Evolutionary conservation across 2,888 invertebrate genomes (phyloP).

Genomic region (Exephanes ischioxanthus): DNA sequence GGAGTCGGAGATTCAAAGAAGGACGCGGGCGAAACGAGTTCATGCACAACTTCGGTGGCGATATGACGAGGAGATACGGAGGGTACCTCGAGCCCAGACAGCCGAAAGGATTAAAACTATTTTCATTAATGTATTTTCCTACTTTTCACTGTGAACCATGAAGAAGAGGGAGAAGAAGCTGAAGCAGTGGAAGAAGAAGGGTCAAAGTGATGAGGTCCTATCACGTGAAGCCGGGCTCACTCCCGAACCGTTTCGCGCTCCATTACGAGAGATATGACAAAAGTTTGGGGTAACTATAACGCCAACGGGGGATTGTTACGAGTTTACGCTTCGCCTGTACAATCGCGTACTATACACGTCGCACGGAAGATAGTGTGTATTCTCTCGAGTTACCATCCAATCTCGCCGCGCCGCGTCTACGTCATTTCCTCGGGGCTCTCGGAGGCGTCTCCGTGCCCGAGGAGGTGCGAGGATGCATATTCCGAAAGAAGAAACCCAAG

Average conservation of each 20-base stretch:
- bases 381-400: constrained; percentile 74
- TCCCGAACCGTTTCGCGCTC: neutral
- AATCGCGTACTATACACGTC: constrained; percentile 2
- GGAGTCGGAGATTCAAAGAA: constrained; percentile 14
- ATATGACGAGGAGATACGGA: constrained; percentile 6
- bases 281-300: constrained; percentile 73
- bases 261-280: constrained; percentile 73
- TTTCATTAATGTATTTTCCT: constrained; percentile 24
- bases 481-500: neutral
- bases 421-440: constrained; percentile 61
- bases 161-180: constrained; percentile 31
- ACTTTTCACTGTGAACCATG: constrained; percentile 5
- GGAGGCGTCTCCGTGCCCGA: neutral
- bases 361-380: constrained; percentile 59
- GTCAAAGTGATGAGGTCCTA: constrained; percentile 25
- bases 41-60: constrained; percentile 4
- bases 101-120: constrained; percentile 12
- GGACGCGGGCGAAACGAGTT: neutral
- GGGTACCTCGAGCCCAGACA: neutral
- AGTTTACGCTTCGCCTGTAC: constrained; percentile 69
- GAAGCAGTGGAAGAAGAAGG: neutral
- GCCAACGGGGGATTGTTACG: constrained; percentile 73
- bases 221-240: neutral
- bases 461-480: neutral
- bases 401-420: constrained; percentile 69